Conservation (phyloP, 2,113 vertebrate species). For the Petrocephalus microphthalmus region DNA sequence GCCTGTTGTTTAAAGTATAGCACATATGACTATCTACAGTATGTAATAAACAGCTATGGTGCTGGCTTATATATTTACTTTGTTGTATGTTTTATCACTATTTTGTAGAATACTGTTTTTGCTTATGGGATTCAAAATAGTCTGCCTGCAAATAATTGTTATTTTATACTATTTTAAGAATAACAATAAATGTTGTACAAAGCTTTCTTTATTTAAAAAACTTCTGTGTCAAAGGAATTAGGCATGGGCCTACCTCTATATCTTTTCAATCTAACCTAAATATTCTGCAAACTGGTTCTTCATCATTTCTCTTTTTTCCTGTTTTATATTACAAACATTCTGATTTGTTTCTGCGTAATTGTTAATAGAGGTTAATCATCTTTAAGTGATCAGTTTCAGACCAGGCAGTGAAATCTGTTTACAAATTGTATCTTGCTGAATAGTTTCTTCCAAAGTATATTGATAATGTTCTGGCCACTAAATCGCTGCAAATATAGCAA, state of each 20-base stretch:
- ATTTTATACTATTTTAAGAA: background rate
- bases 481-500: background rate
- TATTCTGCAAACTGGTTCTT: conserved; percentile 54
- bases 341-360: background rate
- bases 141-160: background rate
- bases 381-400: background rate
- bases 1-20: background rate
- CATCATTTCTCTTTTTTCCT: background rate
- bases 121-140: background rate
- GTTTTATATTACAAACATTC: background rate
- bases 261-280: conserved; percentile 58
- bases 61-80: background rate
- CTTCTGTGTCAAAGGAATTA: conserved; percentile 52
- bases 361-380: no score
- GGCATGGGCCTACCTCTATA: conserved; percentile 45
- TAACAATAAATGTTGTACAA: conserved; percentile 17
- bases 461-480: background rate
- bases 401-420: background rate
- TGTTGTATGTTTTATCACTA: background rate
- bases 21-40: background rate
- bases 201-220: background rate
- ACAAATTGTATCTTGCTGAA: background rate
- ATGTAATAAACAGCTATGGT: background rate
- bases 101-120: background rate
- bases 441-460: background rate